These are phyloP conservation scores for Eristalinus sepulchralis DNA, from an alignment of 2,888 invertebrate species.

Conservation along the genomic window DNA sequence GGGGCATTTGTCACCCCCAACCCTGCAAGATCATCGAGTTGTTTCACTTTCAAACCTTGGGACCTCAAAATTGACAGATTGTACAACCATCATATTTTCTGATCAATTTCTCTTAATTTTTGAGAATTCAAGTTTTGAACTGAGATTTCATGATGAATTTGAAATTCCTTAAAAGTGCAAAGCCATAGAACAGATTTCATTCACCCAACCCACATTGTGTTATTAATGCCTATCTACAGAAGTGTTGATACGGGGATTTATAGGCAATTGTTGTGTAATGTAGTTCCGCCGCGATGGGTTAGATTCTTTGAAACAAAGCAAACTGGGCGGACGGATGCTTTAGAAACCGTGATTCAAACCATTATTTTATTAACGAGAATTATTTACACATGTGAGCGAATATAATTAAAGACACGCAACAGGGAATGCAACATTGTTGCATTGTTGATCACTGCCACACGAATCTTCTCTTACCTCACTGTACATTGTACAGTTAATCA, in stretches of 20 bases:
- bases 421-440: constrained; percentile 3
- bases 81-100: too few species aligned
- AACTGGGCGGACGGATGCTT: neutral
- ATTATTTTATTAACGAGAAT: neutral
- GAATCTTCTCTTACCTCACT: neutral
- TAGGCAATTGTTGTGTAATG: neutral
- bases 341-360: neutral
- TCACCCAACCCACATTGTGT: neutral
- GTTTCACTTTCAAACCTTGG: too few species aligned
- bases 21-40: too few species aligned
- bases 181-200: too few species aligned
- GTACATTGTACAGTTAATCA: neutral
- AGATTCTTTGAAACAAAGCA: neutral
- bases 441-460: neutral
- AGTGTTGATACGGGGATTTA: neutral
- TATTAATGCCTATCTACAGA: neutral
- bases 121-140: too few species aligned
- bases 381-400: neutral
- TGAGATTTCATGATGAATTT: too few species aligned
- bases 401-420: constrained; percentile 12
- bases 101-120: too few species aligned
- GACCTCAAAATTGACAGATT: too few species aligned
- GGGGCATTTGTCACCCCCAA: too few species aligned
- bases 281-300: neutral
- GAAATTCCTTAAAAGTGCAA: too few species aligned